phyloP scores from a whole-genome alignment of 2,113 vertebrate genomes.

The Mormoops blainvillei region DNA sequence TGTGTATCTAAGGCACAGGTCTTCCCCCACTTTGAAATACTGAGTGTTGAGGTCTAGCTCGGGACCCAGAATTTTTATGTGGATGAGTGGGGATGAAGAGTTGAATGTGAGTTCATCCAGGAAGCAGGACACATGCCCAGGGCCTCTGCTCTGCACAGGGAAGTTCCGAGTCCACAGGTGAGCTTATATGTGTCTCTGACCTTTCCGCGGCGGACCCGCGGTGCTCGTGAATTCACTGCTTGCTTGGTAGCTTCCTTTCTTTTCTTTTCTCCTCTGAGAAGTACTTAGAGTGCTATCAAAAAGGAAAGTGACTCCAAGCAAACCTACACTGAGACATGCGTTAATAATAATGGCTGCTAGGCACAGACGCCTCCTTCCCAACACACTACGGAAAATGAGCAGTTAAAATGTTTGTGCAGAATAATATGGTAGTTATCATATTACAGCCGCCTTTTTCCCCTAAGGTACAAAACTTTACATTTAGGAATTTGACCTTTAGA shows the following conservation, averaged over 20 bases:
- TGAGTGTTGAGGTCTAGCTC: neutral
- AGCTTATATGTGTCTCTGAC: neutral
- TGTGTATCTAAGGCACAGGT: neutral
- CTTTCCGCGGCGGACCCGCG: neutral
- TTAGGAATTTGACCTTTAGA: slow-evolving; percentile 15
- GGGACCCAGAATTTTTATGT: neutral
- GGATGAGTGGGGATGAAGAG: too few relatives aligned
- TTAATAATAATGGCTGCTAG: neutral
- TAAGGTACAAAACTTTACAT: neutral
- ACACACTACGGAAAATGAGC: neutral
- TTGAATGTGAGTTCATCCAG: neutral
- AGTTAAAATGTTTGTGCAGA: neutral
- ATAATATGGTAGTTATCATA: neutral
- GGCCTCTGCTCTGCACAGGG: neutral
- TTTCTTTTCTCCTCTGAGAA: neutral
- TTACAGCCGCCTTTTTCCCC: too few relatives aligned
- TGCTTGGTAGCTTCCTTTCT: neutral
- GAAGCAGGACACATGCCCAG: neutral
- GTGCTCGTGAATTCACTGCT: neutral
- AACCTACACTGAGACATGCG: neutral
- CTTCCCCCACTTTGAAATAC: neutral
- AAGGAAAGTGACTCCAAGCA: neutral
- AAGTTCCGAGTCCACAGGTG: neutral
- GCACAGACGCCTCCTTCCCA: neutral
- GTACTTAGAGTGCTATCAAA: neutral